phyloP scores from a whole-genome alignment of 1,140 invertebrate genomes.

The Brachionus manjavacas region DNA sequence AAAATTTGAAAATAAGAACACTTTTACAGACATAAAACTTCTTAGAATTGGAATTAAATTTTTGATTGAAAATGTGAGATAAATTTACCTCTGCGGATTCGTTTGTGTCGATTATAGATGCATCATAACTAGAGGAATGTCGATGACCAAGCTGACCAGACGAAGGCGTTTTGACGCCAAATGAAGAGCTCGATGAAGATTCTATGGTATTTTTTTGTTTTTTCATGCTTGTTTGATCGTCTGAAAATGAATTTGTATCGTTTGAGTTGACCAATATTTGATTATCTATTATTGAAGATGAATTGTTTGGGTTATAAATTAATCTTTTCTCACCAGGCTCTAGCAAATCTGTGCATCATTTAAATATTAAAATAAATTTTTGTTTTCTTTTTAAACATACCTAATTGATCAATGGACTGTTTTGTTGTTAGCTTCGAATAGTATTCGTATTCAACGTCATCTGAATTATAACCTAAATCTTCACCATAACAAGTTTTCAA shows the following conservation, averaged over 20 bases:
- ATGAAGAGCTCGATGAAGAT: constrained; percentile 6
- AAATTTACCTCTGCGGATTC: not conserved
- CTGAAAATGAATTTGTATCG: constrained; percentile 8
- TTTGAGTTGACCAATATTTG: not conserved
- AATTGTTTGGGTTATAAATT: not conserved
- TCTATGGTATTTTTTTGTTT: not conserved
- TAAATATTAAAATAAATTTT: not conserved
- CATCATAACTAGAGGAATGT: constrained; percentile 38
- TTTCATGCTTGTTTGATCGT: constrained; percentile 36
- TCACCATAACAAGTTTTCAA: constrained; percentile 33
- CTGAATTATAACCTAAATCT: constrained; percentile 37
- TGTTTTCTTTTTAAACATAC: not conserved
- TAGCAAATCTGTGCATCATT: not conserved
- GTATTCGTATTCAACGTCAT: constrained; percentile 21
- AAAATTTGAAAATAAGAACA: not conserved
- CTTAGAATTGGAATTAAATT: not conserved
- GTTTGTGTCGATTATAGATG: not conserved
- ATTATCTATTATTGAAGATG: not conserved
- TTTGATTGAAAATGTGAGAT: no score
- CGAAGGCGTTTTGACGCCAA: not conserved
- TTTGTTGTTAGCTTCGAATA: constrained; percentile 17
- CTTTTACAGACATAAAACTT: not conserved
- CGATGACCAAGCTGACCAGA: not conserved
- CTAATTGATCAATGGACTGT: not conserved
- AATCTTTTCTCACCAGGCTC: not conserved